Conservation (phyloP, 2,113 vertebrate genomes). For the Megaptera novaeangliae region DNA sequence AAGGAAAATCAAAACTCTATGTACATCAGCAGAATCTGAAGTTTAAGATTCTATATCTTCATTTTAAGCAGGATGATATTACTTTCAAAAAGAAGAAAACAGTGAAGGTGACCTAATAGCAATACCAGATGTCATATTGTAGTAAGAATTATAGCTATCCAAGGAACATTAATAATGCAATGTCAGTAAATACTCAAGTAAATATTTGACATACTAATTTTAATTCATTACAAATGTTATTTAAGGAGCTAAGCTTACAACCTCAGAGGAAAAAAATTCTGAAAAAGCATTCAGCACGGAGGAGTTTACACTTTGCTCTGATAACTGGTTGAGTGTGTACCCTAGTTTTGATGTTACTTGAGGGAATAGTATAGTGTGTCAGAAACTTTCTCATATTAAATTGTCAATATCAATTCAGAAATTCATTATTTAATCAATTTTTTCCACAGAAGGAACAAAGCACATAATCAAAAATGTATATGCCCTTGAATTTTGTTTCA, state of each 20-base stretch:
- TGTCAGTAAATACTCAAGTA: background rate
- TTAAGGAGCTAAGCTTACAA: background rate
- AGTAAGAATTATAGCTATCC: background rate
- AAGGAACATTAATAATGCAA: background rate
- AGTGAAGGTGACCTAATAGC: background rate
- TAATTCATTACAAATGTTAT: constrained; percentile 22
- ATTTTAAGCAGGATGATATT: background rate
- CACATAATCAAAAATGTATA: background rate
- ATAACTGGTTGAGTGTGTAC: background rate
- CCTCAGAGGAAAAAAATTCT: background rate
- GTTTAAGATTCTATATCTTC: background rate
- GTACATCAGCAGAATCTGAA: background rate
- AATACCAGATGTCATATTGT: background rate
- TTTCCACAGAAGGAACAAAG: background rate
- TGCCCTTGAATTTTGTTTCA: background rate
- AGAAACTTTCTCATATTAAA: constrained; percentile 14
- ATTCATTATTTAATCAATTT: background rate
- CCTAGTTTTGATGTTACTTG: constrained; percentile 32
- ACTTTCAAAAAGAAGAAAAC: background rate
- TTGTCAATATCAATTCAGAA: constrained; percentile 29
- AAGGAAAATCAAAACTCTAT: background rate
- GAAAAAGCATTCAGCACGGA: background rate
- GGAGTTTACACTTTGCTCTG: background rate
- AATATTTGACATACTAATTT: constrained; percentile 4
- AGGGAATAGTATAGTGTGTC: background rate